Base-by-base conservation (phyloP, 1,140 invertebrate species). In the Drosophila navojoa region DNA sequence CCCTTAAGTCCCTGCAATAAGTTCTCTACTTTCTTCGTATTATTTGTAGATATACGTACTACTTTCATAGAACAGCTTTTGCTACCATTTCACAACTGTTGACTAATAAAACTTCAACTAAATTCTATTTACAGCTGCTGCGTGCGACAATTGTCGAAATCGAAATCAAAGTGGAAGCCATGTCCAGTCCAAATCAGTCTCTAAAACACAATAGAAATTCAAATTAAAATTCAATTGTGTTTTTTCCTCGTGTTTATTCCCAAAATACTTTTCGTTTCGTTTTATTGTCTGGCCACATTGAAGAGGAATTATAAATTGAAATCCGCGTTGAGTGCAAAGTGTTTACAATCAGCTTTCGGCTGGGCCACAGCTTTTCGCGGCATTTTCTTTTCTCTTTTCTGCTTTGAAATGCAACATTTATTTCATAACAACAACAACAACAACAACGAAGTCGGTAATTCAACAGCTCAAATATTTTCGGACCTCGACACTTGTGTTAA, bases 291-390 rank as follows among this genome's bases (percentile, higher is more conserved):
- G 55, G 15, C 27, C 2, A 19, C 29, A 22, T 52, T 68, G 15
- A 45, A 69, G 71, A 50, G 54, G 49, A 81, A 78, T 75, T 72
- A 62, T 61, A 68, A 71, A 85, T 77, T 77, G 47, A 69, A 67
- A 42, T 45, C 47, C 29, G 16, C 59, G 50, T 53, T 74, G 52
- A 57, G 58, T 77, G 58, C 76, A 54, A 59, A 59, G 69, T 81
- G 45, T 55, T 53, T 54, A 47, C 66, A 52, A 50, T 57, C 69
- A 70, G 44, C 50, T 63, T 64, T 47, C 57, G 22, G 7, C 55
- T 59, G 54, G 54, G 66, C 60, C 62, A 74, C 70, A 75, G 66
- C 63, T 87, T 76, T 82, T 71, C 35, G 67, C 47, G 19, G 29
- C 22, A 16, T 47, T 60, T 47, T 60, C 13, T 68, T 63, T 76